Conservation (phyloP, 2,888 invertebrate genomes). For the Ditula angustiorana region DNA sequence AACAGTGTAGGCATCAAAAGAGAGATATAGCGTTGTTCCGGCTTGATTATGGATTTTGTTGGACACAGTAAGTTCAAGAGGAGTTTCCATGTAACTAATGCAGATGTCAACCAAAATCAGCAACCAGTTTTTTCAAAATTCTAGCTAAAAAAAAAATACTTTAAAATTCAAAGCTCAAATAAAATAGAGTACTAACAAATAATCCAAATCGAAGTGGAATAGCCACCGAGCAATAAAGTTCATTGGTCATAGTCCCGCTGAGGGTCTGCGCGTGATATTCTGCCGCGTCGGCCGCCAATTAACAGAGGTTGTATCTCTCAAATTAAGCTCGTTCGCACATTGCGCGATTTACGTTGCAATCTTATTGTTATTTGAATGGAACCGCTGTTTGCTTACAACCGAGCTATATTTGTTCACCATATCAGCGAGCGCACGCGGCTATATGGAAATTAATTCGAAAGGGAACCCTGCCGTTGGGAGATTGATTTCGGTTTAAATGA, state of each 20-base stretch:
- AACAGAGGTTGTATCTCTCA: slow-evolving; percentile 41
- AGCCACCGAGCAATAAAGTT: slow-evolving; percentile 24
- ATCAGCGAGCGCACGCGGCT: background rate
- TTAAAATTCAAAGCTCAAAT: slow-evolving; percentile 37
- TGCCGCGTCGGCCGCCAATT: slow-evolving; percentile 39
- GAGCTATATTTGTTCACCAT: slow-evolving; percentile 22
- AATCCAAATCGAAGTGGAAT: slow-evolving; percentile 5
- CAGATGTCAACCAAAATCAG: no score
- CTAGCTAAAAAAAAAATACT: background rate
- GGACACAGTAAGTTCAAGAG: no score
- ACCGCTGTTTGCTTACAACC: slow-evolving; percentile 19
- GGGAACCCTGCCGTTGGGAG: background rate
- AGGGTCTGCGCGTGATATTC: slow-evolving; percentile 21
- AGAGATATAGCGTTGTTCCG: no score
- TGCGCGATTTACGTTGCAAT: slow-evolving; percentile 22
- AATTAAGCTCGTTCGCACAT: slow-evolving; percentile 39
- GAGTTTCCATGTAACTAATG: no score
- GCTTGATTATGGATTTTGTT: no score
- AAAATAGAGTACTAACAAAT: background rate
- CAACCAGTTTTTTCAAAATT: no score
- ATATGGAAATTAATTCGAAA: slow-evolving; percentile 14
- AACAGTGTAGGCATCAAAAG: no score
- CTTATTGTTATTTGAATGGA: slow-evolving; percentile 26
- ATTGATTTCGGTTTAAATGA: slow-evolving; percentile 5
- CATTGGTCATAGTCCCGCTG: slow-evolving; percentile 26